Evolutionary conservation across 2,113 vertebrate genomes (phyloP).

Genomic region (Archocentrus centrarchus): DNA sequence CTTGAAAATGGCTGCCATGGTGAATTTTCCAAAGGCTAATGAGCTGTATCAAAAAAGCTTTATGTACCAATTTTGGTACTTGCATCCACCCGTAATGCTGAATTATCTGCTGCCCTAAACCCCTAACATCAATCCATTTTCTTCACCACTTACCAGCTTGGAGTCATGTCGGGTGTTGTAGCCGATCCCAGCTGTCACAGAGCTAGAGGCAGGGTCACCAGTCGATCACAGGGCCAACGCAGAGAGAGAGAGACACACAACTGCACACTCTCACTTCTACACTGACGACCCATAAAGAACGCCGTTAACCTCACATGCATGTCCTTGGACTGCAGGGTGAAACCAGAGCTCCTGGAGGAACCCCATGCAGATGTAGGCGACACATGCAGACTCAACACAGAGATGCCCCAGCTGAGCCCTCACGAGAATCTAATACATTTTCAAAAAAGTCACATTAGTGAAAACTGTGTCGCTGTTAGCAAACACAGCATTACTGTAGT

Average conservation of each 20-base stretch:
- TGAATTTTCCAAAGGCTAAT: neutral
- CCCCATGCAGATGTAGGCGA: neutral
- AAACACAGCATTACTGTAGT: neutral
- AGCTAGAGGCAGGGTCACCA: neutral
- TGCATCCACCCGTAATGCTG: neutral
- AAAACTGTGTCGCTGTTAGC: neutral
- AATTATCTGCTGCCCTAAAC: neutral
- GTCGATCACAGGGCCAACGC: neutral
- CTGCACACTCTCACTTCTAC: neutral
- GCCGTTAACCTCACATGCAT: neutral
- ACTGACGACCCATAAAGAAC: neutral
- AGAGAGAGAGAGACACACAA: accelerated
- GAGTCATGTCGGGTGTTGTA: neutral
- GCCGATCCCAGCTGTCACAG: neutral
- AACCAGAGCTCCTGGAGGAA: neutral
- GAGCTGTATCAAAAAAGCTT: neutral
- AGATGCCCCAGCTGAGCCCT: neutral
- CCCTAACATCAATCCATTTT: neutral
- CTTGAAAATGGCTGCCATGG: too few species aligned
- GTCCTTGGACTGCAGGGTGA: neutral
- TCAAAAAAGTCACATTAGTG: neutral
- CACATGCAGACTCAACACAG: neutral
- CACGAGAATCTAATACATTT: neutral
- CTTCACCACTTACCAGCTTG: neutral
- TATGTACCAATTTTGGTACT: neutral